These are phyloP conservation scores for Myopa testacea DNA, from an alignment of 2,888 invertebrate species.

Conservation along the genomic window DNA sequence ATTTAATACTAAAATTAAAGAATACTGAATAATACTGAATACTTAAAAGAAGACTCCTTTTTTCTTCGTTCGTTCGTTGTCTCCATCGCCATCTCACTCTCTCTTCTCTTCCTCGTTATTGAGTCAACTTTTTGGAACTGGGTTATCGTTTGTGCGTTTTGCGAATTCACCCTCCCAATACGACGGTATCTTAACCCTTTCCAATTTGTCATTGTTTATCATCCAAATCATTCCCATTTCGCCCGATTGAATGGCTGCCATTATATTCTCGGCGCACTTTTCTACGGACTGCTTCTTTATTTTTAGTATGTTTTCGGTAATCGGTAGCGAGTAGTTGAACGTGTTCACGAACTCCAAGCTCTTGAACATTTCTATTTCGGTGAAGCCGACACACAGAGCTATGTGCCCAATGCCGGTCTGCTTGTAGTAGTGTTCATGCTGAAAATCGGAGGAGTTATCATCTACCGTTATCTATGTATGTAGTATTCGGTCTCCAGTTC, in stretches of 20 bases:
- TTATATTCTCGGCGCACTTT: constrained; percentile 59
- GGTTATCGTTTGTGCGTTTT: background rate
- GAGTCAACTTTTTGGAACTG: background rate
- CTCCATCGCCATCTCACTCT: no score
- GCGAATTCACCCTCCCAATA: constrained; percentile 18
- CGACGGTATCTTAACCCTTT: constrained; percentile 42
- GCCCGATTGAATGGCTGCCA: constrained; percentile 59
- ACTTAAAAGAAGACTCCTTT: no score
- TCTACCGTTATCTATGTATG: background rate
- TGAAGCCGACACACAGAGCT: constrained; percentile 47
- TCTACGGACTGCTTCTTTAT: constrained; percentile 40
- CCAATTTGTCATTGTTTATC: constrained; percentile 57
- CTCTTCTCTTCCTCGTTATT: background rate
- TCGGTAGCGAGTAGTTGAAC: constrained; percentile 43
- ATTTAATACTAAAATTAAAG: no score
- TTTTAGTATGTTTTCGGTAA: constrained; percentile 39
- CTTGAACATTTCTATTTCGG: constrained; percentile 42
- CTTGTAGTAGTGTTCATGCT: constrained; percentile 43
- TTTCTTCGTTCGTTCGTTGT: no score
- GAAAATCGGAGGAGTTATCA: background rate
- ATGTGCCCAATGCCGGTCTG: constrained; percentile 44
- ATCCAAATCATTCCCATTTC: constrained; percentile 65
- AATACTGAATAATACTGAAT: no score
- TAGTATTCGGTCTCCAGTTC: background rate
- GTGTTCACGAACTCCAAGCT: constrained; percentile 42